Conservation (phyloP, 2,797 vertebrate genomes). For the Catostomus latipinnis region DNA sequence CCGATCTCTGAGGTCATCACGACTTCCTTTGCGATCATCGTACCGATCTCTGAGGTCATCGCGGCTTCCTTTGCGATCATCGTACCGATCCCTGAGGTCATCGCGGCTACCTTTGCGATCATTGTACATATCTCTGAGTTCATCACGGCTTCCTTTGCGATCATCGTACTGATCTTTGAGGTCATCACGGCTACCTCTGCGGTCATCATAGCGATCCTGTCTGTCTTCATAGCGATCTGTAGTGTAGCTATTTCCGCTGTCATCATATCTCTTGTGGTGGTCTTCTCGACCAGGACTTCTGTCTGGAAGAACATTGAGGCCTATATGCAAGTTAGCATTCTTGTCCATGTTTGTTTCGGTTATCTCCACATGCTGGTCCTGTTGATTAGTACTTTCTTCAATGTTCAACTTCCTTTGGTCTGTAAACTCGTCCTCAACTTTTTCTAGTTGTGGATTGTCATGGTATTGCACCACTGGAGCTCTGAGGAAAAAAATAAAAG, state of each 20-base stretch:
- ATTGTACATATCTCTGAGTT: constrained; percentile 7
- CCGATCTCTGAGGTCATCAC: constrained; percentile 50
- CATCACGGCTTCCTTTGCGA: not conserved
- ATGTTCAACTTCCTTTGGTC: constrained; percentile 48
- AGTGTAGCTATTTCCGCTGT: not conserved
- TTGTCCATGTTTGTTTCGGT: too few relatives aligned
- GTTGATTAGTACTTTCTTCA: constrained; percentile 40
- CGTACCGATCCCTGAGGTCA: not conserved
- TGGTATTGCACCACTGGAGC: constrained; percentile 56
- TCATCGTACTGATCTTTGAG: constrained; percentile 25
- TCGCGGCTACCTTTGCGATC: not conserved
- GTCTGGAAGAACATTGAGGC: too few relatives aligned
- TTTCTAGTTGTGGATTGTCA: constrained; percentile 62
- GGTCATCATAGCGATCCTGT: too few relatives aligned
- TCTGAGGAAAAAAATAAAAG: constrained; percentile 58
- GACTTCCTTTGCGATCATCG: not conserved
- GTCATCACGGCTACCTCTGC: not conserved
- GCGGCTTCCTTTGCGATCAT: constrained; percentile 8
- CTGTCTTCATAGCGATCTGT: not conserved
- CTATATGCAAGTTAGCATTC: too few relatives aligned
- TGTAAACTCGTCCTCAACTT: constrained; percentile 51
- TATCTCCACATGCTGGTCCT: too few relatives aligned
- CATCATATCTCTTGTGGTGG: not conserved
- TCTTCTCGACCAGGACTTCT: not conserved
- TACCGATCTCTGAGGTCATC: constrained; percentile 36